Conservation (phyloP, 2,797 vertebrate genomes). For the Hemibagrus guttatus region DNA sequence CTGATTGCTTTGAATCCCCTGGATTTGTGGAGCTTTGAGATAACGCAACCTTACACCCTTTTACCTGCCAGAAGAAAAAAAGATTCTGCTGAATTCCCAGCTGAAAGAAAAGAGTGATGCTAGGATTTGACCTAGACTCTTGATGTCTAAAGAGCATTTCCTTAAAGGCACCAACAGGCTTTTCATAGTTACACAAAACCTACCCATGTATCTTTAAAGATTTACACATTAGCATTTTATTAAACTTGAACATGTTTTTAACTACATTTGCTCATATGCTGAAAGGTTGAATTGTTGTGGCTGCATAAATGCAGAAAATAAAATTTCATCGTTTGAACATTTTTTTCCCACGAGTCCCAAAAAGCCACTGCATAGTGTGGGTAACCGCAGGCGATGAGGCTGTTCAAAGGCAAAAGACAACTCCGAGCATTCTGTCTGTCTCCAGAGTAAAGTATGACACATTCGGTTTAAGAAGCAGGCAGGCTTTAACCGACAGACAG, state of each 20-base stretch:
- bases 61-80: slow-evolving; percentile 38
- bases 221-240: neutral
- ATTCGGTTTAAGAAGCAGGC: slow-evolving; percentile 39
- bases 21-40: slow-evolving; percentile 53
- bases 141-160: slow-evolving; percentile 29
- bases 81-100: slow-evolving; percentile 32
- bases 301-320: slow-evolving; percentile 33
- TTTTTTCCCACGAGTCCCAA: slow-evolving; percentile 32
- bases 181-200: neutral
- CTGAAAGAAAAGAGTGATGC: slow-evolving; percentile 27
- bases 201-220: neutral
- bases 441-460: slow-evolving; percentile 45
- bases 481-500: slow-evolving; percentile 49
- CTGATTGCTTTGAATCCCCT: slow-evolving; percentile 55
- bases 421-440: slow-evolving; percentile 48
- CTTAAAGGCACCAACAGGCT: slow-evolving; percentile 36
- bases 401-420: slow-evolving; percentile 54
- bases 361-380: slow-evolving; percentile 44
- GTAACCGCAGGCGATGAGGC: slow-evolving; percentile 49
- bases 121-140: slow-evolving; percentile 21
- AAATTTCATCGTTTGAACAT: slow-evolving; percentile 51
- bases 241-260: neutral
- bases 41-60: slow-evolving; percentile 28
- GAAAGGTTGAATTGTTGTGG: slow-evolving; percentile 12
- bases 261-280: slow-evolving; percentile 32